Evolutionary conservation across 2,888 invertebrate species (phyloP).

Genomic region (Caenorhabditis uteleia): DNA sequence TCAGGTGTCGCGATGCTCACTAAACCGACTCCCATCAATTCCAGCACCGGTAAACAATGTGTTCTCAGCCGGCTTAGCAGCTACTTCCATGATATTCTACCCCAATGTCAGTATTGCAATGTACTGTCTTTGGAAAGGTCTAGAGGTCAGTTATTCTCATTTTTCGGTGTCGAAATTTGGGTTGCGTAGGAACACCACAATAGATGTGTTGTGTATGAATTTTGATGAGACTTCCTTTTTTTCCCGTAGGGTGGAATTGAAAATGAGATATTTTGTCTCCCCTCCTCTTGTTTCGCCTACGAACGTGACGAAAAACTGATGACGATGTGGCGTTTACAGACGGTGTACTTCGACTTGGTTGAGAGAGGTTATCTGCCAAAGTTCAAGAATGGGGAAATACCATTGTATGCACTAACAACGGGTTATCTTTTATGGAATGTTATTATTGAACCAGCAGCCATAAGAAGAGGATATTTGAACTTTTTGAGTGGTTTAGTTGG

Average conservation of each 20-base stretch:
- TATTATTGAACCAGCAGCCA: constrained; percentile 80
- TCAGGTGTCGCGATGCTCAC: constrained; percentile 77
- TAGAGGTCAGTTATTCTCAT: constrained; percentile 76
- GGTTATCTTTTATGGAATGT: constrained; percentile 72
- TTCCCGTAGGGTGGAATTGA: constrained; percentile 20
- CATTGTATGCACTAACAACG: constrained; percentile 81
- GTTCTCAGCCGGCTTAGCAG: constrained; percentile 42
- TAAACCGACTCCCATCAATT: constrained; percentile 72
- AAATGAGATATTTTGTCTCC: constrained; percentile 6
- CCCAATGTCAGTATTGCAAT: constrained; percentile 82
- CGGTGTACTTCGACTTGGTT: constrained; percentile 79
- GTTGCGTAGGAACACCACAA: constrained; percentile 8
- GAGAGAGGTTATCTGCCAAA: constrained; percentile 77
- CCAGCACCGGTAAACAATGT: constrained; percentile 72
- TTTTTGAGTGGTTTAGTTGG: constrained; percentile 81
- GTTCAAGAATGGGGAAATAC: constrained; percentile 78
- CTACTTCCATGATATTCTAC: constrained; percentile 75
- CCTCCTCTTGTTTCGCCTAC: no score
- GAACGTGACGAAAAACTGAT: neutral
- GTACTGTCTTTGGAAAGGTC: constrained; percentile 83
- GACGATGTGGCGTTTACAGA: constrained; percentile 75
- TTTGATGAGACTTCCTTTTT: constrained; percentile 22
- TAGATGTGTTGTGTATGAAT: constrained; percentile 17
- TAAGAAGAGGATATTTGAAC: constrained; percentile 84
- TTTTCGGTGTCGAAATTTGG: neutral